A percentile compares a stretch with the other conserved stretches of the same genome.
Evolutionary conservation across 2,797 vertebrate genomes (phyloP).

Genomic region (Thripadectes ignobilis): DNA sequence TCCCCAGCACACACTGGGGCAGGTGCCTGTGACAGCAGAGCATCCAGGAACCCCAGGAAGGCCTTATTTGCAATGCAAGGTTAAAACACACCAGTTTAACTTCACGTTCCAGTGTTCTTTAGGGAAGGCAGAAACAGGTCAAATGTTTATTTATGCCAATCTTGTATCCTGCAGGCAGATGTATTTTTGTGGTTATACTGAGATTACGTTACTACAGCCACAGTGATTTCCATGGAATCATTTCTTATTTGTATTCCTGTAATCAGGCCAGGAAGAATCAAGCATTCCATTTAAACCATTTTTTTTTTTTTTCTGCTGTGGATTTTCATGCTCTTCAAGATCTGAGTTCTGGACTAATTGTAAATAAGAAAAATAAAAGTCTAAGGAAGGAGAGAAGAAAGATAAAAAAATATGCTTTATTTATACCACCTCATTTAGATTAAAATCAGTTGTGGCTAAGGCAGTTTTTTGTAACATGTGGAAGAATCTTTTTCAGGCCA

Average conservation of each 20-base stretch:
- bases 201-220: neutral
- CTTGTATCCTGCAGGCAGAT: neutral
- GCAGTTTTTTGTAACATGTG: slow-evolving; percentile 39
- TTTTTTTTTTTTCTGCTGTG: neutral
- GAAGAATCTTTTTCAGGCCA: slow-evolving; percentile 58
- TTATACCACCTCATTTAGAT: slow-evolving; percentile 12
- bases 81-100: neutral
- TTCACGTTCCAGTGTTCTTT: neutral
- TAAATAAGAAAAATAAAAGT: neutral
- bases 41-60: neutral
- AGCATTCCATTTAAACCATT: neutral
- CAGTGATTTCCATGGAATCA: neutral
- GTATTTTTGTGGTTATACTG: neutral
- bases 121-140: neutral
- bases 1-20: neutral
- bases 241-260: neutral
- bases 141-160: neutral
- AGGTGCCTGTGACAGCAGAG: neutral
- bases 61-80: neutral
- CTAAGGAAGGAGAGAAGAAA: neutral
- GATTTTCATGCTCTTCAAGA: neutral
- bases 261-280: neutral
- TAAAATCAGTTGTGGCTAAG: slow-evolving; percentile 31
- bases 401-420: neutral
- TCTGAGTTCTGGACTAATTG: neutral